phyloP scores from a whole-genome alignment of 2,888 invertebrate genomes.

The Sicus ferrugineus region DNA sequence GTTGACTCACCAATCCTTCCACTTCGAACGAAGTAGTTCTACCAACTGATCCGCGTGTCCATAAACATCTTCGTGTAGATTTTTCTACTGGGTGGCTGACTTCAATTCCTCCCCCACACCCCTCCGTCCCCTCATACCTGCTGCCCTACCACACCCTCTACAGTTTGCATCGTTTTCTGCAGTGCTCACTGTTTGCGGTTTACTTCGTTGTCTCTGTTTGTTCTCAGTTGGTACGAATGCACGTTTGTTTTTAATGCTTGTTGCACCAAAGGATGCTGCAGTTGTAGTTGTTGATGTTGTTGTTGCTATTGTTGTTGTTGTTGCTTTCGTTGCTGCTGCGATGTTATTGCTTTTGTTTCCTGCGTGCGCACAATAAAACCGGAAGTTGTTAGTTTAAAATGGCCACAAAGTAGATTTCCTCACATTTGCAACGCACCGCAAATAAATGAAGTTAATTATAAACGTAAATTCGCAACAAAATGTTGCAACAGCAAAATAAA shows the following conservation, averaged over 20 bases:
- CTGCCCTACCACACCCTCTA: not conserved
- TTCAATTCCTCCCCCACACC: not conserved
- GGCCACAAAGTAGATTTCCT: constrained; percentile 19
- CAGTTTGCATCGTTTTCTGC: not conserved
- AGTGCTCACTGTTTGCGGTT: not conserved
- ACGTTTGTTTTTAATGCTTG: not conserved
- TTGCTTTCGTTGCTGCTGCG: not conserved
- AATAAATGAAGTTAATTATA: constrained; percentile 17
- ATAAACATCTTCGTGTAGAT: too few species aligned
- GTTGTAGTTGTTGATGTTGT: not conserved
- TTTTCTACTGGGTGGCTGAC: constrained; percentile 2
- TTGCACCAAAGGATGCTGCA: not conserved
- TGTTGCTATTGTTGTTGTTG: not conserved
- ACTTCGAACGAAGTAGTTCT: too few species aligned
- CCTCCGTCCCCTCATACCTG: too few species aligned
- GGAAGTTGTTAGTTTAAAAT: constrained; percentile 14
- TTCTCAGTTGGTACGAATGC: not conserved
- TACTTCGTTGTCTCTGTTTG: not conserved
- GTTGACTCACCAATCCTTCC: too few species aligned
- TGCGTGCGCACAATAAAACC: constrained; percentile 11
- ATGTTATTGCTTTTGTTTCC: not conserved
- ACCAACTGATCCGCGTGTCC: too few species aligned
- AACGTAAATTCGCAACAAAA: constrained; percentile 1
- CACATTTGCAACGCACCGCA: constrained; percentile 9
- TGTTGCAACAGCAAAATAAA: not conserved